Base-by-base conservation (phyloP, 2,888 invertebrate species). In the Dicyrtomina minuta region DNA sequence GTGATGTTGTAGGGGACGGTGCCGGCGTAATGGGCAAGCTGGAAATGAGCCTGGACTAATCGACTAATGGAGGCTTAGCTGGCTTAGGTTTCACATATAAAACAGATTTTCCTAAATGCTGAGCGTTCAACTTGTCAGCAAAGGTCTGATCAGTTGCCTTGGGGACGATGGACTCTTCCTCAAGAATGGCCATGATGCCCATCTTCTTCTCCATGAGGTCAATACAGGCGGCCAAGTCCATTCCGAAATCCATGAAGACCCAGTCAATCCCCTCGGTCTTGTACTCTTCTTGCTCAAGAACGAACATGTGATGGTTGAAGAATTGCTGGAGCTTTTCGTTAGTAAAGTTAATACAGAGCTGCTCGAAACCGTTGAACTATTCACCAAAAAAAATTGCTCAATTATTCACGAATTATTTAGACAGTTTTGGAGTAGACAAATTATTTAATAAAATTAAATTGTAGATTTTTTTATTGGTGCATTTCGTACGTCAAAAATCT, bases 121-220 rank as follows among this genome's bases (percentile, higher is more conserved):
- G 84, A 93, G 91, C 87, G n/a, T n/a, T n/a, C n/a, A n/a, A n/a
- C n/a, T n/a, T n/a, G n/a, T n/a, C n/a, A n/a, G n/a, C n/a, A n/a
- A 98, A 98, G 84, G 97, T 96, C 85, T 88, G 90, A 84, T 99
- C 98, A 80, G 95, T 93, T 82, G 98, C 98, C 87, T 99, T 98
- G 84, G 99, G 99, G 91, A 98, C 95, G 99, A 88, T 96, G 95
- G 84, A 96, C 96, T 99, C 99, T 90, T 99, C 99, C 87, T 99
- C n/a, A n/a, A n/a, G n/a, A n/a, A n/a, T n/a, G n/a, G n/a, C n/a
- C n/a, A n/a, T n/a, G n/a, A n/a, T n/a, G 90, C 99, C 99, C 94
- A 99, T 94, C 82, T 98, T 98, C 97, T 93, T 93, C 86, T 93
- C 92, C 81, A 93, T 89, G 78, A 95, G 86, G 81, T 93, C 89